Evolutionary conservation across 2,113 vertebrate genomes (phyloP), one percentile per base, ranked within the genome.

Genomic region (Cavia aperea): DNA sequence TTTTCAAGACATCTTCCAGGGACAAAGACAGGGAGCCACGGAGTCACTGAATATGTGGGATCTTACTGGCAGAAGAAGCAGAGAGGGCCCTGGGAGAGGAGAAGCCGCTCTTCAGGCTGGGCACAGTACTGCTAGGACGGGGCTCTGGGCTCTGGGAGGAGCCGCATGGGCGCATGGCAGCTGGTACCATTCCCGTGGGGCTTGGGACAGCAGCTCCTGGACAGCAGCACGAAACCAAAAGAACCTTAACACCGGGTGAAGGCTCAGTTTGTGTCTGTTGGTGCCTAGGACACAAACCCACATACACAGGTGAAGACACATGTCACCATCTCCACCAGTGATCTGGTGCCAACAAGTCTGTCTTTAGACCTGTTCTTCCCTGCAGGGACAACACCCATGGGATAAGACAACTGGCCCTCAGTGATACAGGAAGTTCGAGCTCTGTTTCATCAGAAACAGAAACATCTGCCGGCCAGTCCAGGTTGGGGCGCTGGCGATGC

Each of bases 281-380:
- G 70, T 12, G 23, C 11, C 0, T 21, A 31, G 72, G 65, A 46
- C 26, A 1, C 72, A 39, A n/a, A 46, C 46, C 12, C 7, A 51
- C 16, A 31, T 0, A 10, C 10, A 18, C 73, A 12, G 29, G 36
- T n/a, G n/a, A 8, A 66, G 31, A 33, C 81, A 65, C 49, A 4
- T 2, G 33, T 2, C 46, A 24, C 29, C 0, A 2, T 51, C 29
- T 23, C 4, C 3, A 11, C 51, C 62, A 4, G 13, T 31, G 31
- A 7, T 14, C 7, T 0, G 62, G 13, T 36, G 2, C 51, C 36
- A 54, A 66, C 54, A 56, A n/a, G 43, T 33, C 15, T 81, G 24
- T 78, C 39, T 49, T 11, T 21, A 83, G 33, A 33, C 8, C 66
- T 23, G 18, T n/a, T 79, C 81, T 72, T 73, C n/a, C 36, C 49